Evolutionary conservation across 2,113 vertebrate species (phyloP).

Genomic region (Lethenteron reissneri): DNA sequence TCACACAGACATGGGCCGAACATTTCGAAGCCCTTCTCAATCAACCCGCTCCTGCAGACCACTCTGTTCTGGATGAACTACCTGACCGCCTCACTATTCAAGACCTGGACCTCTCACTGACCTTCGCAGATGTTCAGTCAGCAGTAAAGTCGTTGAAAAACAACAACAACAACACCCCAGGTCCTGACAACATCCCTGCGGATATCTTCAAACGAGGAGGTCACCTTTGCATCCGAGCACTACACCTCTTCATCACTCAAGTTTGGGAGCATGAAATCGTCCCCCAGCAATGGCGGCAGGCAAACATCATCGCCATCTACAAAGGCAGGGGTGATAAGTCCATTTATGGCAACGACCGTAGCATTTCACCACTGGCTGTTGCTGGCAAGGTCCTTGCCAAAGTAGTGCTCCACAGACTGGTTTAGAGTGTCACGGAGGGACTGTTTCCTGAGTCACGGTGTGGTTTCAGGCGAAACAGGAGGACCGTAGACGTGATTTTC

Average conservation of each 20-base stretch:
- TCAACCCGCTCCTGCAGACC: neutral
- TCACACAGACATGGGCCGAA: conserved; percentile 9
- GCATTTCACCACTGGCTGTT: conserved; percentile 9
- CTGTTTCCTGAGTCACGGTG: conserved; percentile 9
- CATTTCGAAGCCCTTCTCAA: conserved; percentile 11
- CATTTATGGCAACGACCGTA: conserved; percentile 8
- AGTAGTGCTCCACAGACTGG: conserved; percentile 5
- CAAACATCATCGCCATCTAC: conserved; percentile 4
- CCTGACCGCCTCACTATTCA: too few relatives aligned
- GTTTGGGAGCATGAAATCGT: conserved; percentile 1
- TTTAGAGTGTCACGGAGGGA: conserved; percentile 5
- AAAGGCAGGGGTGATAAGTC: conserved; percentile 8
- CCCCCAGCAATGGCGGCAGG: neutral
- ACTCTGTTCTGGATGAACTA: too few relatives aligned
- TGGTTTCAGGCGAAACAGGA: conserved; percentile 9
- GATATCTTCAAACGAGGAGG: too few relatives aligned
- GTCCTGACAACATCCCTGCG: too few relatives aligned
- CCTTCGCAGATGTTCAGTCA: too few relatives aligned
- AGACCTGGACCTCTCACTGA: too few relatives aligned
- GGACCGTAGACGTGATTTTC: conserved; percentile 9
- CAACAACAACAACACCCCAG: too few relatives aligned
- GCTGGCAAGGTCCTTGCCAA: conserved; percentile 8
- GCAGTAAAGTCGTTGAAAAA: too few relatives aligned
- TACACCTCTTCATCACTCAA: neutral
- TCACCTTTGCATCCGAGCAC: too few relatives aligned